Base-by-base conservation (phyloP, 2,113 vertebrate genomes). In the Corydoras maculifer region DNA sequence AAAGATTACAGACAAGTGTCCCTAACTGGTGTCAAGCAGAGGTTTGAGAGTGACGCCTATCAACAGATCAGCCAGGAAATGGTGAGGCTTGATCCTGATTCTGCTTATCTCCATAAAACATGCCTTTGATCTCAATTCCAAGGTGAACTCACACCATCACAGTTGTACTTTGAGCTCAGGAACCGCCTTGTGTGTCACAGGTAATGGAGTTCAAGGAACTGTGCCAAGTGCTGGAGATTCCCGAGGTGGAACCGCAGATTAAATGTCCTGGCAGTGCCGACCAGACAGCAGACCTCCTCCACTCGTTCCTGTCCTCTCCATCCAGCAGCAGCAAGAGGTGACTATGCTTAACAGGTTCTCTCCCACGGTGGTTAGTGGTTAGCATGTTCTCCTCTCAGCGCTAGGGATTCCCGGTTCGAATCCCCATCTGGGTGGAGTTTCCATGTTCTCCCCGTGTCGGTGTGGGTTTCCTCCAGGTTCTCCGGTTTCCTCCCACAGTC, bases 1-100 rank as follows among this genome's bases (percentile, higher is more conserved):
- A 98, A 92, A 86, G 97, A 98, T 79, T 94, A 96, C 54, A 86
- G 97, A 74, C 93, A 98, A 2, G 91, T 97, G 30, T 93, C 94
- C 54, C 87, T 99, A 55, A 97, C 91, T 0, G 97, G 96, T 0
- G 95, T 98, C 3, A 97, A 93, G 69, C 96, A 99, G 69, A 87
- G 97, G 32, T 99, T 98, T 76, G 95, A 98, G 80, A 94, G 98
- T 49, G 91, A 94, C 15, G 82, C 84, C 30, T 96, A 92, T 3
- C 91, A 91, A 25, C 88, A 92, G 68, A 95, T 98, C 81, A 92
- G 94, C 75, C 94, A 89, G 78, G 93, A 97, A 29, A 85, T 90
- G 88, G 96, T 69, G 49, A 77, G 58, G 64, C 14, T 54, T 29
- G 14, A 35, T 25, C 11, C 15, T 25, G 49, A 43, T 43, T 43